Conservation (phyloP, 1,140 invertebrate genomes). For the Drosophila ficusphila region DNA sequence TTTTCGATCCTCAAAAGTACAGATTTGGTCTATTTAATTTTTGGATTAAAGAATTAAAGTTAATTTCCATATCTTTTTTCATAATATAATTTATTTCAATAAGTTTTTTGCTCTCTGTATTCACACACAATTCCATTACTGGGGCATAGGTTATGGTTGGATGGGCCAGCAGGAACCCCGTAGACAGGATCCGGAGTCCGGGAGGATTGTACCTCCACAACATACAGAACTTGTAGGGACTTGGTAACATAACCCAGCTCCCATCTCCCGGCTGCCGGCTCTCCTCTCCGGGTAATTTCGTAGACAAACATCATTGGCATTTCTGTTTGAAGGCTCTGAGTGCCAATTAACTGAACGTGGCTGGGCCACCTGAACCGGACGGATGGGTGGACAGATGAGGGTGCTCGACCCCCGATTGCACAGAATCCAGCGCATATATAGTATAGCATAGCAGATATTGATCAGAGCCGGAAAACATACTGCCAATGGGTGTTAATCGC, state of each 20-base stretch:
- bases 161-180: constrained; percentile 5
- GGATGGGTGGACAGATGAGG: not conserved
- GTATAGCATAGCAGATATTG: constrained; percentile 8
- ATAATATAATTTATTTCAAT: not conserved
- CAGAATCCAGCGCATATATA: not conserved
- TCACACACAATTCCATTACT: constrained; percentile 19
- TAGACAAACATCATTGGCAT: constrained; percentile 56
- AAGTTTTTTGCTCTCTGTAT: not conserved
- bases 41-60: no score
- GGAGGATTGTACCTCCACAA: not conserved
- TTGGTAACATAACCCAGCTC: not conserved
- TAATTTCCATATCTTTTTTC: not conserved
- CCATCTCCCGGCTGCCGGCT: not conserved
- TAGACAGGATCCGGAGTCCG: constrained; percentile 3
- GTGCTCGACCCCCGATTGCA: not conserved
- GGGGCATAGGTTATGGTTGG: constrained; percentile 22
- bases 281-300: constrained; percentile 35
- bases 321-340: constrained; percentile 51
- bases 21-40: no score
- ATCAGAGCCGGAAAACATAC: not conserved
- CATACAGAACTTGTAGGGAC: not conserved
- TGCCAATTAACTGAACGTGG: constrained; percentile 57
- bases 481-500: constrained; percentile 8
- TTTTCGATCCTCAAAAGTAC: no score
- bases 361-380: constrained; percentile 26